Percentiles rank a stretch among this genome's conserved stretches.
These are phyloP conservation scores for Mormyrus hasselquistii DNA, from an alignment of 2,797 vertebrate species.

Conservation along the genomic window DNA sequence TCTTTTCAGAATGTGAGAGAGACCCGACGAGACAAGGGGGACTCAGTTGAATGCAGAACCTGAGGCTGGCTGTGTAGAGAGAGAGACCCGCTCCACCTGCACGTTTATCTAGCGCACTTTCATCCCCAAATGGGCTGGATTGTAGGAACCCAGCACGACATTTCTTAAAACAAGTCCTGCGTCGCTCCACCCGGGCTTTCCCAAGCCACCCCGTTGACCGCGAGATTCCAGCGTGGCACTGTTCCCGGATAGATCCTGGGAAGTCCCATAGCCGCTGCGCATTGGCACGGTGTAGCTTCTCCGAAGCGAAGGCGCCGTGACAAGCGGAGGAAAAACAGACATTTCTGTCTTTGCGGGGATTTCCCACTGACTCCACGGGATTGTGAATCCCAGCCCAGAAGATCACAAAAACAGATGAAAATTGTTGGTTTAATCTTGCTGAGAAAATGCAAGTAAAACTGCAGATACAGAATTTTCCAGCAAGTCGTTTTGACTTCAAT, in stretches of 20 bases:
- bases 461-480: background rate
- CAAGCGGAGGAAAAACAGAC: background rate
- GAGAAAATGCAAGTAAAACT: background rate
- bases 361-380: background rate
- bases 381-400: background rate
- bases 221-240: background rate
- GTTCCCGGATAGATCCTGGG: background rate
- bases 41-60: background rate
- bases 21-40: background rate
- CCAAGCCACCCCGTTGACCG: background rate
- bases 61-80: background rate
- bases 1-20: background rate
- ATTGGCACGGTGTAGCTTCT: background rate
- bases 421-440: background rate
- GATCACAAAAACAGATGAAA: conserved; percentile 6
- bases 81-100: background rate
- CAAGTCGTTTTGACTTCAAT: background rate
- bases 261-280: background rate
- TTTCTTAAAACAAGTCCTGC: background rate
- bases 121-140: background rate
- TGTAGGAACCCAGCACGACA: background rate
- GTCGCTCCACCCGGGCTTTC: background rate
- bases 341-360: background rate
- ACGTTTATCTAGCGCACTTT: background rate
- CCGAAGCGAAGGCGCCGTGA: background rate